Conservation (phyloP, 2,797 vertebrate species). For the Clarias laeviceps region DNA sequence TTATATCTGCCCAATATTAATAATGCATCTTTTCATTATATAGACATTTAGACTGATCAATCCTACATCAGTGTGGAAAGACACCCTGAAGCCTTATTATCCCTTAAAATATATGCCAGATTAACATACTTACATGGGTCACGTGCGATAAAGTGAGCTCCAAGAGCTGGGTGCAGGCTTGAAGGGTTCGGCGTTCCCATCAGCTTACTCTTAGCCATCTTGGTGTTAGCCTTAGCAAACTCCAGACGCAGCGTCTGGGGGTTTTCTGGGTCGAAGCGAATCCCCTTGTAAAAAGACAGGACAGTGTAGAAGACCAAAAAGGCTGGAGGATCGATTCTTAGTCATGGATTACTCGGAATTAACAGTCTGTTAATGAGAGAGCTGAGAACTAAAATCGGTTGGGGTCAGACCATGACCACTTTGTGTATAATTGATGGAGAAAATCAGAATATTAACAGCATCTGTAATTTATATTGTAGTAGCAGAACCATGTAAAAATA, state of each 20-base stretch:
- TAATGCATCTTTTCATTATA: not conserved
- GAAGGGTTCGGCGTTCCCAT: slow-evolving; percentile 98
- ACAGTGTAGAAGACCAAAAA: slow-evolving; percentile 47
- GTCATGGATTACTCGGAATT: not conserved
- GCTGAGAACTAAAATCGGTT: not conserved
- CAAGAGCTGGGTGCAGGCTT: slow-evolving; percentile 95
- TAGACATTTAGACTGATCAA: not conserved
- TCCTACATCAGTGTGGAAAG: not conserved
- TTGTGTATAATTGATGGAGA: not conserved
- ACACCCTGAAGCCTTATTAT: not conserved
- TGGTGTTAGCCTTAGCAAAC: slow-evolving; percentile 99
- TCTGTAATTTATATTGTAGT: not conserved
- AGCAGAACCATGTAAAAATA: not conserved
- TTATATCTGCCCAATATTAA: not conserved
- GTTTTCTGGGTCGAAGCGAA: slow-evolving; percentile 98
- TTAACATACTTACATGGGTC: slow-evolving; percentile 92
- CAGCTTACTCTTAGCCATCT: slow-evolving; percentile 99
- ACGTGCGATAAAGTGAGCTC: slow-evolving; percentile 97
- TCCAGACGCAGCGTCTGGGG: slow-evolving; percentile 98
- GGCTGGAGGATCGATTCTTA: not conserved
- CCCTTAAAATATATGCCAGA: not conserved
- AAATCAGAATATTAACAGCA: slow-evolving; percentile 8
- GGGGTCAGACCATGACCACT: not conserved
- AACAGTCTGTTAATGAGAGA: not conserved
- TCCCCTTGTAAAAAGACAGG: slow-evolving; percentile 81